A percentile compares a stretch with the other conserved stretches of the same genome.
Evolutionary conservation across 2,888 invertebrate species (phyloP).

Genomic region (Calameuta idolon): DNA sequence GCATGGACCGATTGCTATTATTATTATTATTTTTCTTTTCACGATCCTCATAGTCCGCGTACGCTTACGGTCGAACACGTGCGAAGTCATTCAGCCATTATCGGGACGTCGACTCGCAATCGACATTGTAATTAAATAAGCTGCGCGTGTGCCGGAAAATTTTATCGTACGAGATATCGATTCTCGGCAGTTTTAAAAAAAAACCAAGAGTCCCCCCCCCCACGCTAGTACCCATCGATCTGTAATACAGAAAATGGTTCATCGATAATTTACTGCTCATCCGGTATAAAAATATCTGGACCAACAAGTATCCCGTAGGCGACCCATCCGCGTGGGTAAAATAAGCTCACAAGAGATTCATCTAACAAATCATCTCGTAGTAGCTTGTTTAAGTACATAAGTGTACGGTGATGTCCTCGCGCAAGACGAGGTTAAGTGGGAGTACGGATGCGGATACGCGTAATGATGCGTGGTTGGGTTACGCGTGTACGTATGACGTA

Average conservation of each 20-base stretch:
- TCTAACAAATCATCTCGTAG: not conserved
- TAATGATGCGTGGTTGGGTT: not conserved
- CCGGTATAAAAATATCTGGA: not conserved
- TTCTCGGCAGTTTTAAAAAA: not conserved
- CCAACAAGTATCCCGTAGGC: not conserved
- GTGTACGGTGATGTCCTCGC: not conserved
- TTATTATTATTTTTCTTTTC: not conserved
- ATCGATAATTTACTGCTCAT: not conserved
- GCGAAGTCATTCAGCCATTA: not conserved
- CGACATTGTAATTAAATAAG: not conserved
- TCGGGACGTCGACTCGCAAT: not conserved
- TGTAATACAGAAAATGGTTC: not conserved
- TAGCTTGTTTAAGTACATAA: not conserved
- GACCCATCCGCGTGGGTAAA: not conserved
- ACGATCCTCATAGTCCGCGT: not conserved
- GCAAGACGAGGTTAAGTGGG: not conserved
- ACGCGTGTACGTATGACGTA: not conserved
- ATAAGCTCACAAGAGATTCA: not conserved
- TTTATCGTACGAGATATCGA: not conserved
- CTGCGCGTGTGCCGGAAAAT: not conserved
- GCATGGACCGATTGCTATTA: not conserved
- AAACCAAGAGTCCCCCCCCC: not conserved
- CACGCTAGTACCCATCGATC: not conserved
- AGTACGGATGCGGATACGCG: constrained; percentile 8
- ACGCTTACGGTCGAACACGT: not conserved